Conservation (phyloP, 2,888 invertebrate genomes). For the Trissoscelio sp. region DNA sequence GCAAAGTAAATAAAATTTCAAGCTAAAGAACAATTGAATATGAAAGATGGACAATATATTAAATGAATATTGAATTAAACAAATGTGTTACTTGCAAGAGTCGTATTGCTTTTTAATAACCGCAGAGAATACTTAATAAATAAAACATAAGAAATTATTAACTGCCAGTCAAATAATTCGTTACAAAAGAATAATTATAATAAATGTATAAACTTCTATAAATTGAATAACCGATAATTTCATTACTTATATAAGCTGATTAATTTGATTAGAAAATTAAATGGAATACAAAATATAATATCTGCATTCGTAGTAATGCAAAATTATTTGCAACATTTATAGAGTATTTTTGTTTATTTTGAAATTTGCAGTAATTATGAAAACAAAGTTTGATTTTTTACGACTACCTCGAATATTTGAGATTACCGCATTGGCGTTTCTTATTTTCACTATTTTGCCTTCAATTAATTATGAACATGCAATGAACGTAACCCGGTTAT, state of each 20-base stretch:
- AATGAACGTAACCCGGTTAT: conserved; percentile 5
- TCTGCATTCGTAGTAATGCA: no score
- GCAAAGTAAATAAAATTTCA: conserved; percentile 4
- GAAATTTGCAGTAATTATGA: no score
- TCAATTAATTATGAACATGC: not conserved
- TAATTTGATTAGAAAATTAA: not conserved
- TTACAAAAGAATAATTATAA: conserved; percentile 13
- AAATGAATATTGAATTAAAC: not conserved
- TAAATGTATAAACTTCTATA: conserved; percentile 19
- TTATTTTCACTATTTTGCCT: not conserved
- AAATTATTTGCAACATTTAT: no score
- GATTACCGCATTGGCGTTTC: no score
- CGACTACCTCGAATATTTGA: no score
- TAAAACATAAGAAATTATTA: conserved; percentile 13
- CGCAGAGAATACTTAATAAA: not conserved
- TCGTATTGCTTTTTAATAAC: conserved; percentile 20
- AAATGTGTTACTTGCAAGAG: conserved; percentile 12
- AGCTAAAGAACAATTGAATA: conserved; percentile 5
- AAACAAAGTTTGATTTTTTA: no score
- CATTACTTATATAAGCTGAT: conserved; percentile 3
- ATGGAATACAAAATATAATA: no score
- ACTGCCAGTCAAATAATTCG: conserved; percentile 4
- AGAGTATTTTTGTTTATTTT: no score
- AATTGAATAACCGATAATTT: conserved; percentile 21
- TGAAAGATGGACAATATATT: conserved; percentile 3